phyloP scores from a whole-genome alignment of 2,113 vertebrate genomes.

The Nothocercus nigrocapillus region DNA sequence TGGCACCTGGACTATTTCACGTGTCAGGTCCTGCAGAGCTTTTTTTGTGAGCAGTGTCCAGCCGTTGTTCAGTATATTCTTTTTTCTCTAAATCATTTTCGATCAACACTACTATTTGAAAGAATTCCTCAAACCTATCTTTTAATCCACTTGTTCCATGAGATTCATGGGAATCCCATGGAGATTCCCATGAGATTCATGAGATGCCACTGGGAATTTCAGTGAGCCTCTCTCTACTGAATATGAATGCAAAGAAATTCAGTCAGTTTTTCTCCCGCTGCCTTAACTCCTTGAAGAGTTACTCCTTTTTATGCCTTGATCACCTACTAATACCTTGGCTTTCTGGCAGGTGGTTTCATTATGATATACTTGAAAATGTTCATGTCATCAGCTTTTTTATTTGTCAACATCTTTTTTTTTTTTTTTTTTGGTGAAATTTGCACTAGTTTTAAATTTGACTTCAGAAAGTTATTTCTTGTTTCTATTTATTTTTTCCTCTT shows the following conservation, averaged over 20 bases:
- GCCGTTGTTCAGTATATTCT: not conserved
- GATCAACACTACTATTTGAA: too few relatives aligned
- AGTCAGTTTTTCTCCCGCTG: not conserved
- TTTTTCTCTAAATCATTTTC: not conserved
- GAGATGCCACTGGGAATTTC: fast-evolving
- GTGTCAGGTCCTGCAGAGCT: not conserved
- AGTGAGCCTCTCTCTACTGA: not conserved
- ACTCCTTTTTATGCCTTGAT: not conserved
- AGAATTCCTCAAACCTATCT: not conserved
- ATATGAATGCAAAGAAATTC: not conserved
- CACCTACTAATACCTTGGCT: not conserved
- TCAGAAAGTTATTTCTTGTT: not conserved
- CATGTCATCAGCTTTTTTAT: not conserved
- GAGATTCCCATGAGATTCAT: not conserved
- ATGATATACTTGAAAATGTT: not conserved
- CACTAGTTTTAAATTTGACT: not conserved
- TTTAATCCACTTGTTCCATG: not conserved
- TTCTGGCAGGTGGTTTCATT: not conserved
- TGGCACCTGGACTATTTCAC: not conserved
- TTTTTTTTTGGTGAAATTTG: not conserved
- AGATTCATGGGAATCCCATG: not conserved
- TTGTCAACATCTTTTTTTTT: not conserved
- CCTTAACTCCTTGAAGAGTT: not conserved
- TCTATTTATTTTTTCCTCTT: not conserved
- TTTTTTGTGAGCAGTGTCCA: not conserved